Base-by-base conservation (phyloP, 2,113 vertebrate species). In the Colaptes auratus region DNA sequence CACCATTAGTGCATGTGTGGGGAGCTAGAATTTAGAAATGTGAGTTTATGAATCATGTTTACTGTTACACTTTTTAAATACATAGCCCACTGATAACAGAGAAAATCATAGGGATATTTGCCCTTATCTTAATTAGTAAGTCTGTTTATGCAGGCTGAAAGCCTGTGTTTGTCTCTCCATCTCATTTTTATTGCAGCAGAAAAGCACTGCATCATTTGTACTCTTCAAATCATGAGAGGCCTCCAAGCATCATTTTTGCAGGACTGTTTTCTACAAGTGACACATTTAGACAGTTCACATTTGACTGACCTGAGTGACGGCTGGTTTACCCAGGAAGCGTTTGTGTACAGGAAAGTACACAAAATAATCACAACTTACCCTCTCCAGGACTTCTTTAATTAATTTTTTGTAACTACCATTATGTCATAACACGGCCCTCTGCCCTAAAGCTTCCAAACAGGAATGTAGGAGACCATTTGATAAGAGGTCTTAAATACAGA, bases 121-220 rank as follows among this genome's bases (percentile, higher is more conserved):
- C 80, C 81, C 48, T 65, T 86, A 64, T 53, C 53, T 86, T 84
- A 82, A 86, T 86, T 82, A 90, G 42, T 16, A 86, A 78, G 36
- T 17, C 20, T 81, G 52, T 69, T 76, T 78, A 91, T 50, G 56
- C 72, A 91, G 31, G 53, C 58, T 86, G 61, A 77, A 93, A 92
- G 25, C 48, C 73, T 30, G 46, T 39, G 16, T 61, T 88, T 77
- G 23, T 90, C 87, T 89, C 78, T 78, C 69, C 36, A 87, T 33
- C 80, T 92, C 55, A 77, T 88, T 93, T 88, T 55, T 86, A 86
- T 77, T 75, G 70, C 33, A 82, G 19, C 46, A 36, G 35, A 70
- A 88, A 15, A 80, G 15, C 11, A 23, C 5, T 70, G 44, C 11
- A 50, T 86, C 84, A 84, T 52, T 70, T 52, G 48, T 46, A 87